These are phyloP conservation scores for Homarus gammarus DNA, from an alignment of 2,888 invertebrate genomes.

Conservation along the genomic window DNA sequence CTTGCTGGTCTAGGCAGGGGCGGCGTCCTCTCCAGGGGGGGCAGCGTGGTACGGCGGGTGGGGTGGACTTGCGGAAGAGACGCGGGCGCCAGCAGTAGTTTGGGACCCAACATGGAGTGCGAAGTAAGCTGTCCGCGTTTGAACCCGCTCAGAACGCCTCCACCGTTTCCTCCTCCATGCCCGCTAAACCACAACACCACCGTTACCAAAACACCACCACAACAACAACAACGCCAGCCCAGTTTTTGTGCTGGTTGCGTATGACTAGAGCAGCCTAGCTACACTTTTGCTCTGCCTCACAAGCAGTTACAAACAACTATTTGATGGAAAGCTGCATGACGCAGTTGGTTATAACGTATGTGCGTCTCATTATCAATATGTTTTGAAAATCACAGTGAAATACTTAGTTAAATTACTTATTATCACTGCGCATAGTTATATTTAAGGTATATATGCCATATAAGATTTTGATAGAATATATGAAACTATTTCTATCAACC, in stretches of 20 bases:
- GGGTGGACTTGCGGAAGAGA: conserved; percentile 54
- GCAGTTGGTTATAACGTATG: background rate
- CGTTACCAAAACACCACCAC: conserved; percentile 24
- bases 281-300: background rate
- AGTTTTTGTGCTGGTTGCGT: background rate
- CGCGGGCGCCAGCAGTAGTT: conserved; percentile 55
- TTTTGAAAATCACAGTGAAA: background rate
- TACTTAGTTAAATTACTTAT: background rate
- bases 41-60: conserved; percentile 49
- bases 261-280: background rate
- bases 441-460: background rate
- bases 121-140: conserved; percentile 30
- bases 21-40: conserved; percentile 62
- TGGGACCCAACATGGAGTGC: conserved; percentile 32
- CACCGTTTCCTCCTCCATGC: conserved; percentile 31
- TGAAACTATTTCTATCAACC: background rate
- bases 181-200: conserved; percentile 45
- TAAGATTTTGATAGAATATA: background rate
- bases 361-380: background rate
- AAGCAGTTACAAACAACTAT: background rate
- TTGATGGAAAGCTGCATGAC: background rate
- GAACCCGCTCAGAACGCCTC: conserved; percentile 33
- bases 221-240: conserved; percentile 5
- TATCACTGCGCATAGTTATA: background rate
- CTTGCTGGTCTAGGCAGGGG: conserved; percentile 65